These are phyloP conservation scores for Leptobrachium leishanense DNA, from an alignment of 2,113 vertebrate species.

Conservation along the genomic window DNA sequence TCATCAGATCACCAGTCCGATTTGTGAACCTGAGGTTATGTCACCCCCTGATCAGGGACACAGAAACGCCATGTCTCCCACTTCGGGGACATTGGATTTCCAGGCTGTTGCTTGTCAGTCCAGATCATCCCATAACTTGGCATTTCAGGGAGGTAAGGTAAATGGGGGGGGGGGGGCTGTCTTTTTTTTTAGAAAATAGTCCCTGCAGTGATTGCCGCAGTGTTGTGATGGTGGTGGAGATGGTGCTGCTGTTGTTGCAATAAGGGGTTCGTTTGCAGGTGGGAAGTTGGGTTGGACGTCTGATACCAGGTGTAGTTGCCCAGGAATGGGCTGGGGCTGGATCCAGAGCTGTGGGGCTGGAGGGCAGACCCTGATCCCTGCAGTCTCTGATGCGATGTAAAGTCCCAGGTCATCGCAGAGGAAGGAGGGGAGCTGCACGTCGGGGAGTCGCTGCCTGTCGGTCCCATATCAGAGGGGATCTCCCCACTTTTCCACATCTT, in stretches of 20 bases:
- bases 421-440: conserved; percentile 79
- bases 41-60: conserved; percentile 28
- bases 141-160: no score
- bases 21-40: conserved; percentile 23
- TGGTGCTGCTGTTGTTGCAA: conserved; percentile 80
- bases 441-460: conserved; percentile 78
- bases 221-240: conserved; percentile 65
- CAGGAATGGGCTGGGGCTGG: conserved; percentile 79
- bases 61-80: conserved; percentile 8
- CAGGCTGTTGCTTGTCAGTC: conserved; percentile 18
- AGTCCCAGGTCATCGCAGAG: conserved; percentile 82
- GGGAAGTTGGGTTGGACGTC: conserved; percentile 73
- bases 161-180: background rate
- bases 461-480: conserved; percentile 84
- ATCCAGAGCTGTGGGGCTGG: conserved; percentile 66
- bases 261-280: conserved; percentile 76
- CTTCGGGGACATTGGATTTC: background rate
- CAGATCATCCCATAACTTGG: background rate
- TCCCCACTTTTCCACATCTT: conserved; percentile 98
- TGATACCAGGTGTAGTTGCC: conserved; percentile 94
- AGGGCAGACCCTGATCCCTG: conserved; percentile 59
- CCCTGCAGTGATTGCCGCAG: conserved; percentile 79
- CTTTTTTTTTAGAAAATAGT: conserved; percentile 78
- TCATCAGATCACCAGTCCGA: conserved; percentile 49
- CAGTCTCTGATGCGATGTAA: conserved; percentile 80